Percentiles rank a stretch among this genome's conserved stretches.
phyloP scores from a whole-genome alignment of 2,888 invertebrate species.

The Ormia ochracea region DNA sequence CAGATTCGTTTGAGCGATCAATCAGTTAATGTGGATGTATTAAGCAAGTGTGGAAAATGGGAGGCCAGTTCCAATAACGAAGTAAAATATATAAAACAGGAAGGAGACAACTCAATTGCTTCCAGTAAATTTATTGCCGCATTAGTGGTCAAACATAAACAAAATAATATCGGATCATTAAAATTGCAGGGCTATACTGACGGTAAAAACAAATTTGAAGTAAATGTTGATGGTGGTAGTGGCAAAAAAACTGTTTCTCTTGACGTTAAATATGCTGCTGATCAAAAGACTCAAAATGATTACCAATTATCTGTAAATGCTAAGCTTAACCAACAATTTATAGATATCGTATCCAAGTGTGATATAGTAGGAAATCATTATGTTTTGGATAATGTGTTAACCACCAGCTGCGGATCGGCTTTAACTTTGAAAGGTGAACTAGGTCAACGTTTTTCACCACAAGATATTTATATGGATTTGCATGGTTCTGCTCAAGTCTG shows the following conservation, averaged over 20 bases:
- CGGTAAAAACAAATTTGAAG: slow-evolving; percentile 72
- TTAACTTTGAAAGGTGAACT: slow-evolving; percentile 72
- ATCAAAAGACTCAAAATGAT: slow-evolving; percentile 73
- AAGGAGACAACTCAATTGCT: slow-evolving; percentile 49
- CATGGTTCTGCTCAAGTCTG: slow-evolving; percentile 69
- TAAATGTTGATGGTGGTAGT: slow-evolving; percentile 80
- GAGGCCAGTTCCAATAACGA: slow-evolving; percentile 48
- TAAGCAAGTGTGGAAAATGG: slow-evolving; percentile 66
- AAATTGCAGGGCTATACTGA: slow-evolving; percentile 78
- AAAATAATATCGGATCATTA: slow-evolving; percentile 62
- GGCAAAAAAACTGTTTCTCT: slow-evolving; percentile 80
- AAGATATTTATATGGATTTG: slow-evolving; percentile 72
- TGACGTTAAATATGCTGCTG: slow-evolving; percentile 77
- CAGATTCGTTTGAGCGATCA: slow-evolving; percentile 62
- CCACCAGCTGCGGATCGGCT: slow-evolving; percentile 72
- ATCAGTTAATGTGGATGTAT: slow-evolving; percentile 62
- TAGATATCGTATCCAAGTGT: slow-evolving; percentile 69
- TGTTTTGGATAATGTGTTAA: slow-evolving; percentile 68
- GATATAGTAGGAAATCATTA: slow-evolving; percentile 74
- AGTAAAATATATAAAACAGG: slow-evolving; percentile 63
- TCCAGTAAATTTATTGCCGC: slow-evolving; percentile 66
- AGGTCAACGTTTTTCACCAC: slow-evolving; percentile 69
- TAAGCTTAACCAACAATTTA: slow-evolving; percentile 74
- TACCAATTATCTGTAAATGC: slow-evolving; percentile 81
- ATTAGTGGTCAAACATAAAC: slow-evolving; percentile 64